These are phyloP conservation scores for Kradibia gibbosae DNA, from an alignment of 1,140 invertebrate species.

Conservation along the genomic window DNA sequence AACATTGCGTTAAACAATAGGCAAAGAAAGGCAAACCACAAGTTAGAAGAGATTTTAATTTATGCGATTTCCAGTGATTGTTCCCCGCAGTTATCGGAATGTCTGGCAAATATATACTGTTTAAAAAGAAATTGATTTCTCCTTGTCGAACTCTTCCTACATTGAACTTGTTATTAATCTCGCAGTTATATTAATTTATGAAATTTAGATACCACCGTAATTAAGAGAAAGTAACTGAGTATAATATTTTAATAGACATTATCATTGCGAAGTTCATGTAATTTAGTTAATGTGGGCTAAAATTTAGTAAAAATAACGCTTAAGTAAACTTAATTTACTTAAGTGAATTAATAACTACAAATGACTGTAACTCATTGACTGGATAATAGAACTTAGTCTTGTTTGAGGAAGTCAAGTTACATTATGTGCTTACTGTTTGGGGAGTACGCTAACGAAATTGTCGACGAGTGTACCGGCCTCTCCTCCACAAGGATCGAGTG, in stretches of 20 bases:
- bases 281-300: neutral
- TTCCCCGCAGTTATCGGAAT: neutral
- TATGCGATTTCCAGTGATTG: neutral
- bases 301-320: too few relatives aligned
- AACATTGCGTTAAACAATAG: neutral
- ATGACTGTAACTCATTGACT: neutral
- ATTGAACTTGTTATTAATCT: neutral
- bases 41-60: neutral
- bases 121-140: neutral
- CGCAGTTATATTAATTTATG: neutral
- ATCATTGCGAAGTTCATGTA: neutral
- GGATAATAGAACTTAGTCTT: neutral
- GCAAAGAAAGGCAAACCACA: neutral
- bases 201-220: neutral
- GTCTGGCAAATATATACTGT: neutral
- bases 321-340: slow-evolving; percentile 4
- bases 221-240: neutral
- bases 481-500: too few relatives aligned
- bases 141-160: neutral
- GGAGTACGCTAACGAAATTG: too few relatives aligned
- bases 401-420: neutral
- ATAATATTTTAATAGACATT: neutral
- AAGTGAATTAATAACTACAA: neutral
- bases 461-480: too few relatives aligned
- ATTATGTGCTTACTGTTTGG: neutral